These are phyloP conservation scores for Cuculus canorus DNA, from an alignment of 2,797 vertebrate genomes.

Conservation along the genomic window DNA sequence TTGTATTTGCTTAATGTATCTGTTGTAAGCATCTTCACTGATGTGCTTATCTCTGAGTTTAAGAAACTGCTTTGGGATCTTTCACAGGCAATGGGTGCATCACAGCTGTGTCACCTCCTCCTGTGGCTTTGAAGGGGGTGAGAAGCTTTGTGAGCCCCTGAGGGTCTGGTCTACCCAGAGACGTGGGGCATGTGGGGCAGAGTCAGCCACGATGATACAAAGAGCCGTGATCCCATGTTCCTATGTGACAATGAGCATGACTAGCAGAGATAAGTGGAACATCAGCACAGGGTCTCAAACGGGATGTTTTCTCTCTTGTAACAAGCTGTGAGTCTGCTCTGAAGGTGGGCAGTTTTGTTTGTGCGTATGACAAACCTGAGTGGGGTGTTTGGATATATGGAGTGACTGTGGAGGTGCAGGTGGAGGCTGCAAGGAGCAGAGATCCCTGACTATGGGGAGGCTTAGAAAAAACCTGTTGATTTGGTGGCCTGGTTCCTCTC, in stretches of 20 bases:
- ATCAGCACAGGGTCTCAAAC: rapidly evolving
- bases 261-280: rapidly evolving
- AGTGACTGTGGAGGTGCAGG: rapidly evolving
- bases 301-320: rapidly evolving
- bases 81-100: rapidly evolving
- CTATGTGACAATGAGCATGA: rapidly evolving
- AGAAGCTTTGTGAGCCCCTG: background rate
- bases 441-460: rapidly evolving
- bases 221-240: rapidly evolving
- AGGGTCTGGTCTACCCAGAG: background rate
- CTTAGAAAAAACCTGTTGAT: rapidly evolving
- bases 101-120: background rate
- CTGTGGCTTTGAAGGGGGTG: background rate
- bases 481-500: background rate
- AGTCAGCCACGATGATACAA: rapidly evolving
- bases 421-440: background rate
- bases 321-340: rapidly evolving
- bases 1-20: background rate
- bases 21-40: background rate
- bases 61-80: background rate
- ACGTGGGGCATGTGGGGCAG: background rate
- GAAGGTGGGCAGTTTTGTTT: rapidly evolving
- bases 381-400: rapidly evolving
- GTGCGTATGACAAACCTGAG: rapidly evolving
- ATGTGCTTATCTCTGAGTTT: background rate